Base-by-base conservation (phyloP, 2,888 invertebrate genomes). In the Troides oblongomaculatus region DNA sequence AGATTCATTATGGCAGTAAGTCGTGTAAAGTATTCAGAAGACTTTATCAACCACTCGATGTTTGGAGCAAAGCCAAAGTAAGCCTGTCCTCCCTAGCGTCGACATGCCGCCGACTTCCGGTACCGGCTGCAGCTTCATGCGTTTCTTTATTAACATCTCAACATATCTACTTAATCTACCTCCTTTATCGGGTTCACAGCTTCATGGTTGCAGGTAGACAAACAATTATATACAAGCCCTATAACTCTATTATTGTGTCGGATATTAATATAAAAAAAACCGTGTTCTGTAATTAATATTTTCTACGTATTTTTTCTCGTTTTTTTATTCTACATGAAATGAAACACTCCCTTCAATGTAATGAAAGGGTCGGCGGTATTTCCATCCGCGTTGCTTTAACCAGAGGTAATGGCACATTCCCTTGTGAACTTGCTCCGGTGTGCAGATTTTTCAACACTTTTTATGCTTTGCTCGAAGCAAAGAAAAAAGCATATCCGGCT, bases 41-140 rank as follows among this genome's bases (percentile, higher is more conserved):
- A 21, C 53, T 56, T 68, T 59, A 64, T 36, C 53, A 56, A 43
- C 63, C 36, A n/a, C 36, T 50, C 23, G 36, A 59, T 64, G 5
- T 36, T 63, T 64, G 64, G 68, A 68, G 17, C 64, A 0, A 39
- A 64, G 68, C 68, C 68, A 68, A 64, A 53, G 50, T 63, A 64
- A 64, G 60, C 30, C 64, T 64, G 68, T 25, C 68, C 68, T 39
- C 50, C 36, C 36, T 5, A 30, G 30, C 30, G 4, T 30, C 30
- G 30, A 30, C 30, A 30, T 30, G 30, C 30, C 30, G 30, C 30
- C 30, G 30, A 30, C 30, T 30, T 30, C 30, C 30, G 30, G 30
- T 30, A 30, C 30, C 30, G 30, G 30, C 30, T 30, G 30, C 30
- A 30, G 30, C 30, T 30, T 30, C 30, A 30, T 30, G 30, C 30